Percentiles rank a stretch among this genome's conserved stretches.
Conservation (phyloP, 2,113 vertebrate genomes). For the Tetraodon nigroviridis region DNA sequence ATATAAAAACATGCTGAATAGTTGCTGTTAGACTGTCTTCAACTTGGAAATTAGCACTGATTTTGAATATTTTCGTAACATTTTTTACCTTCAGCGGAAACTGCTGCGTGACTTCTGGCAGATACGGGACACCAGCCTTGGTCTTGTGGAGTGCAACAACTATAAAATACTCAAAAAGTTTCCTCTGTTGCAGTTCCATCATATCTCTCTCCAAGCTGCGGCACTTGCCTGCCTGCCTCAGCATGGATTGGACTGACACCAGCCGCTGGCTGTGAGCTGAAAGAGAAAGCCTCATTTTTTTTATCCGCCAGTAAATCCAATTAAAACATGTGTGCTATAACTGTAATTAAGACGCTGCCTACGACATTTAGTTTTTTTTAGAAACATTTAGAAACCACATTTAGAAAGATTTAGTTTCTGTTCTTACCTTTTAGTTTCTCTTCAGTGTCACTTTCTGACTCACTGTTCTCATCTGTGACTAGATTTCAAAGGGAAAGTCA, state of each 20-base stretch:
- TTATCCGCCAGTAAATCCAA: background rate
- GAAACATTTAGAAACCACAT: too few species aligned
- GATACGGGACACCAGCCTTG: slow-evolving; percentile 84
- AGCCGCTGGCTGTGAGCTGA: slow-evolving; percentile 90
- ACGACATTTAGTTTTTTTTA: too few species aligned
- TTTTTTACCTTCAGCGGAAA: slow-evolving; percentile 86
- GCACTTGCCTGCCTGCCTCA: slow-evolving; percentile 83
- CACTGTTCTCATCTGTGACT: slow-evolving; percentile 96
- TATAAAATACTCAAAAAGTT: slow-evolving; percentile 93
- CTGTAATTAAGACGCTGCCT: background rate
- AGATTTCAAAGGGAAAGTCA: background rate
- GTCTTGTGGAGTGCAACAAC: slow-evolving; percentile 92
- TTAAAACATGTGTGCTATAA: background rate
- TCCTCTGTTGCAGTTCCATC: slow-evolving; percentile 85
- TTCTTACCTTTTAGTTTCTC: slow-evolving; percentile 91
- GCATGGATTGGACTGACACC: slow-evolving; percentile 89
- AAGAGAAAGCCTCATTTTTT: slow-evolving; percentile 4
- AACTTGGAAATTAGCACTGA: too few species aligned
- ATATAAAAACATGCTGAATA: too few species aligned
- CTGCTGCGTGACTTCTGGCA: slow-evolving; percentile 94
- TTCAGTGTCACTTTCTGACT: slow-evolving; percentile 94
- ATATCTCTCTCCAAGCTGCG: slow-evolving; percentile 83
- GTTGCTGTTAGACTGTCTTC: too few species aligned
- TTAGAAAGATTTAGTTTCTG: background rate
- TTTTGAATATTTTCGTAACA: too few species aligned